Evolutionary conservation across 2,797 vertebrate species (phyloP).

Genomic region (Rhinogobio ventralis): DNA sequence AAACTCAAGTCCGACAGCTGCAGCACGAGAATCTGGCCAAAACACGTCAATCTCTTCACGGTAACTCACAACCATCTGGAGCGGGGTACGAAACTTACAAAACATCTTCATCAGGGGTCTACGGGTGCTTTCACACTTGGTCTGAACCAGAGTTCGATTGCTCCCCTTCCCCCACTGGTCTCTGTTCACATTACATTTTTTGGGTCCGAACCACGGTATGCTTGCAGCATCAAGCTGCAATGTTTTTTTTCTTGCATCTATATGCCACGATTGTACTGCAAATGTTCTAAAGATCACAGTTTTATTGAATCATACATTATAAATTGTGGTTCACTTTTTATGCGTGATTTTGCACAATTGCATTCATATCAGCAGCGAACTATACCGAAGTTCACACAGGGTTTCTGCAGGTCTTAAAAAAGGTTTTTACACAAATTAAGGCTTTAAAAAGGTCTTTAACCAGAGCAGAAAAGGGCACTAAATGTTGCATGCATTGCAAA

Average conservation of each 20-base stretch:
- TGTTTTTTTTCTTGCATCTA: neutral
- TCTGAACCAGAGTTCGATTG: neutral
- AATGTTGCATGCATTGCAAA: neutral
- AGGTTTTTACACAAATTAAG: too few relatives aligned
- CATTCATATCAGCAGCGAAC: neutral
- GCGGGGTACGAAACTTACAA: conserved; percentile 77
- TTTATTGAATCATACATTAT: neutral
- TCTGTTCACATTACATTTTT: neutral
- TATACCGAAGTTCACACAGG: neutral
- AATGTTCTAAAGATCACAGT: neutral
- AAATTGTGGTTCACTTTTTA: neutral
- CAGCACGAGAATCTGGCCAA: conserved; percentile 88
- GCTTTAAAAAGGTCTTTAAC: too few relatives aligned
- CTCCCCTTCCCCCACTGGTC: neutral
- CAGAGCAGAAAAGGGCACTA: neutral
- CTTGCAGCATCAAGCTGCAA: neutral
- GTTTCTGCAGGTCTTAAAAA: neutral
- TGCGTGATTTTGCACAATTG: neutral
- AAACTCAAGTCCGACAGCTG: conserved; percentile 93
- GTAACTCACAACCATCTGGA: conserved; percentile 74
- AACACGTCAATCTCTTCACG: conserved; percentile 74
- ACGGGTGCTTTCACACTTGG: neutral
- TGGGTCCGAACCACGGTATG: neutral
- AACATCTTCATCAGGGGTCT: neutral
- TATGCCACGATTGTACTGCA: neutral